A percentile compares a stretch with the other conserved stretches of the same genome.
These are phyloP conservation scores for Erithacus rubecula DNA, from an alignment of 2,797 vertebrate species.

Conservation along the genomic window DNA sequence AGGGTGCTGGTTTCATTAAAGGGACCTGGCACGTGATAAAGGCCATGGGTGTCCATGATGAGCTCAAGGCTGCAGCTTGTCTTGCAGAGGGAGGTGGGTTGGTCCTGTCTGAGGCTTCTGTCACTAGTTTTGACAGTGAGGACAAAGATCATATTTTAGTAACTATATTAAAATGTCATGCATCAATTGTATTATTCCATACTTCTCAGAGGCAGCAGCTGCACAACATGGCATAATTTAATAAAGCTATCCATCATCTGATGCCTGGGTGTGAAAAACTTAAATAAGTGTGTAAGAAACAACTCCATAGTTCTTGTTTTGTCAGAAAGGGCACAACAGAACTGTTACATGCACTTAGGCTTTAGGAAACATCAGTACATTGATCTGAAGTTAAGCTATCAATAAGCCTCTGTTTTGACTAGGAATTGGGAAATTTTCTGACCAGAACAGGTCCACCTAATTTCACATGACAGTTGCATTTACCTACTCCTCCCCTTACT, in stretches of 20 bases:
- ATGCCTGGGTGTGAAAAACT: background rate
- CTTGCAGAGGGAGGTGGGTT: background rate
- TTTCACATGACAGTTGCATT: background rate
- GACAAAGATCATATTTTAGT: background rate
- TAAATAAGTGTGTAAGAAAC: background rate
- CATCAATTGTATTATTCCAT: background rate
- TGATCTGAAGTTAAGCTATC: background rate
- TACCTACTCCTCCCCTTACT: background rate
- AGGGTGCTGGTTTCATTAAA: background rate
- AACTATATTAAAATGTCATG: background rate
- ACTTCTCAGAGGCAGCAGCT: background rate
- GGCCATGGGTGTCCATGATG: background rate
- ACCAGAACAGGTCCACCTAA: background rate
- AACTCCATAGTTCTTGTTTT: background rate
- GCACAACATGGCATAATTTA: background rate
- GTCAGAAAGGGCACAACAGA: background rate
- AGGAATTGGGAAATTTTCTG: background rate
- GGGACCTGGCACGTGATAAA: background rate
- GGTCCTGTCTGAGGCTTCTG: background rate
- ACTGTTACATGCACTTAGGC: fast-evolving
- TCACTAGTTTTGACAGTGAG: background rate
- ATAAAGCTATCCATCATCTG: background rate
- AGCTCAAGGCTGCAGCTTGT: background rate
- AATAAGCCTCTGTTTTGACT: background rate
- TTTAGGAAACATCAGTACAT: background rate